Evolutionary conservation across 1,140 invertebrate species (phyloP).

Genomic region (Yoshiicerus persimilis): DNA sequence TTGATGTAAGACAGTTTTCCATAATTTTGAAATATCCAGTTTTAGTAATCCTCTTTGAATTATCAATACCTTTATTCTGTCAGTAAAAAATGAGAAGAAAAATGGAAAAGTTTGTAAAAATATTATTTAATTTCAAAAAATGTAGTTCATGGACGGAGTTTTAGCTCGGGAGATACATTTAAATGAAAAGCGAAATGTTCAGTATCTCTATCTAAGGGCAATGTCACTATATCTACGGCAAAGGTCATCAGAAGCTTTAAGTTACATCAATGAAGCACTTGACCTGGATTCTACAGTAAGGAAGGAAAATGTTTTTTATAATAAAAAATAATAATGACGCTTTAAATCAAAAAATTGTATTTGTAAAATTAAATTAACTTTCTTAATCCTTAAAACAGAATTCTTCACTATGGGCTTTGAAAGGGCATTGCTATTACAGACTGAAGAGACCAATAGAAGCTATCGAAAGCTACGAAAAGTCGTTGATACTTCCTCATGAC

Average conservation of each 20-base stretch:
- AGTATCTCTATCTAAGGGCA: conserved; percentile 35
- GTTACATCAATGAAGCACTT: conserved; percentile 32
- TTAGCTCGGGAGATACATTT: conserved; percentile 33
- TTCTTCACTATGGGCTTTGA: conserved; percentile 26
- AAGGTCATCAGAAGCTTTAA: conserved; percentile 28
- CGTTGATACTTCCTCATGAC: background rate
- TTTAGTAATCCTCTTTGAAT: background rate
- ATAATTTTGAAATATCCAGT: background rate
- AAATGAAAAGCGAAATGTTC: background rate
- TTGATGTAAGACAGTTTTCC: conserved; percentile 30
- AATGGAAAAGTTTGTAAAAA: background rate
- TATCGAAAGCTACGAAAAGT: conserved; percentile 30
- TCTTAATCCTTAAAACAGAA: conserved; percentile 27
- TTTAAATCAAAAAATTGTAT: too few species aligned
- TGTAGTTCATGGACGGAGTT: conserved; percentile 38
- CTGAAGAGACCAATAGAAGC: conserved; percentile 1
- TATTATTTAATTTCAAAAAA: too few species aligned
- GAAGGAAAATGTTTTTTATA: background rate
- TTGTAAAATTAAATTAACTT: too few species aligned
- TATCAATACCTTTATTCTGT: too few species aligned
- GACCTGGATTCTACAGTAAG: conserved; percentile 13
- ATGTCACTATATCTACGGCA: conserved; percentile 26
- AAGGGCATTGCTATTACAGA: conserved; percentile 37
- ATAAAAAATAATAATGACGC: background rate
- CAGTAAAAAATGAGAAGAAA: too few species aligned